These are phyloP conservation scores for Danionella dracula DNA, from an alignment of 2,797 vertebrate species.

Conservation along the genomic window DNA sequence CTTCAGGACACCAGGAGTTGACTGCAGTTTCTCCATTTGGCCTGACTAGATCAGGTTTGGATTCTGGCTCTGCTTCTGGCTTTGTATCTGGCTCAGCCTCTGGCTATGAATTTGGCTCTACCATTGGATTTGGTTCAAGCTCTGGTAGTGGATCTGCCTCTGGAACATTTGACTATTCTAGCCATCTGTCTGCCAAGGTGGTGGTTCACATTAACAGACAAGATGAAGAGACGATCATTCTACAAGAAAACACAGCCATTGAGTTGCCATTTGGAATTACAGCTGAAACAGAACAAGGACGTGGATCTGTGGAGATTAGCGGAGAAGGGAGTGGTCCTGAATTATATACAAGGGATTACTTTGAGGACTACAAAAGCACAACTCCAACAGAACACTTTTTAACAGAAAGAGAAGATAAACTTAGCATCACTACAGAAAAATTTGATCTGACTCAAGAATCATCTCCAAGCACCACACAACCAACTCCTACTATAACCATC, in stretches of 20 bases:
- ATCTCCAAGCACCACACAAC: neutral
- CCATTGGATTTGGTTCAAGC: neutral
- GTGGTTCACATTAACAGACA: conserved; percentile 31
- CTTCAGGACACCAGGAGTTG: conserved; percentile 69
- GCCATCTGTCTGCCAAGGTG: conserved; percentile 49
- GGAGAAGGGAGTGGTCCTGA: conserved; percentile 54
- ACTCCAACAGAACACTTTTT: conserved; percentile 53
- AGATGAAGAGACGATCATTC: conserved; percentile 61
- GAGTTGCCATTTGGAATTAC: conserved; percentile 60
- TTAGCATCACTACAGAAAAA: conserved; percentile 32
- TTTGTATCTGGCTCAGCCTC: neutral
- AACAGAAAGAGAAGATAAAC: conserved; percentile 49
- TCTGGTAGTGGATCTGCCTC: conserved; percentile 37
- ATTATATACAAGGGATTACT: conserved; percentile 45
- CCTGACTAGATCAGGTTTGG: conserved; percentile 54
- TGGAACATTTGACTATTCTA: conserved; percentile 58
- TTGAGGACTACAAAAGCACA: conserved; percentile 47
- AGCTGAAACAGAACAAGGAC: conserved; percentile 66
- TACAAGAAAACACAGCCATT: conserved; percentile 70
- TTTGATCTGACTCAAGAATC: conserved; percentile 19
- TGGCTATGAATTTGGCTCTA: neutral
- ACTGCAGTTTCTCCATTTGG: conserved; percentile 70
- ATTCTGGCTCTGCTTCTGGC: neutral
- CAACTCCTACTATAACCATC: conserved; percentile 38
- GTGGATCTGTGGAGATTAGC: conserved; percentile 65